Evolutionary conservation across 2,888 invertebrate species (phyloP).

Genomic region (Heliconius ethilla): DNA sequence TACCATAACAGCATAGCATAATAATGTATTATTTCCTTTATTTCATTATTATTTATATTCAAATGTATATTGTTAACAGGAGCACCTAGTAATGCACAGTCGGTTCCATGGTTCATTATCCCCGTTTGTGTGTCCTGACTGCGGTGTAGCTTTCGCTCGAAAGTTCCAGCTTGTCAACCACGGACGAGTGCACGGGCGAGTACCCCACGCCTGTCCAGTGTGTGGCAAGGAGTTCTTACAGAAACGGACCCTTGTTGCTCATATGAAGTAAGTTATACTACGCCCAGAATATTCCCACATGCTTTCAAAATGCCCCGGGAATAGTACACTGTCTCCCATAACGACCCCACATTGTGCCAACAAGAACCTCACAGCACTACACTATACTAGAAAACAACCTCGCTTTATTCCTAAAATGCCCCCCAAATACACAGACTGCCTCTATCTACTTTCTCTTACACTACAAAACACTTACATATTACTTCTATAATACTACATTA

Average conservation of each 20-base stretch:
- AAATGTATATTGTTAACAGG: constrained; percentile 54
- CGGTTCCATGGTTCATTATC: constrained; percentile 97
- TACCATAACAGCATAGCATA: not conserved
- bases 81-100: constrained; percentile 91
- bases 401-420: too few species aligned
- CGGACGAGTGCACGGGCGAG: constrained; percentile 89
- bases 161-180: constrained; percentile 94
- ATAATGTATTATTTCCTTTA: not conserved
- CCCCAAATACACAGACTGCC: too few species aligned
- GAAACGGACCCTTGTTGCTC: constrained; percentile 90
- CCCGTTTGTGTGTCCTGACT: constrained; percentile 96
- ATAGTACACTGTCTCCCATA: too few species aligned
- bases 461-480: too few species aligned
- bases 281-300: too few species aligned
- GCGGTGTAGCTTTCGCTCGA: constrained; percentile 91
- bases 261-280: constrained; percentile 83
- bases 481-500: too few species aligned
- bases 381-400: too few species aligned
- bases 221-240: constrained; percentile 93
- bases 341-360: too few species aligned
- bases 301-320: too few species aligned
- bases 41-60: not conserved
- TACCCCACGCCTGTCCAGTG: constrained; percentile 90
- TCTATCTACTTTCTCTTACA: too few species aligned
- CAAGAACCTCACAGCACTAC: too few species aligned